Evolutionary conservation across 2,797 vertebrate species (phyloP), one percentile per base, ranked within the genome.

Genomic region (Sebastes nivosus): DNA sequence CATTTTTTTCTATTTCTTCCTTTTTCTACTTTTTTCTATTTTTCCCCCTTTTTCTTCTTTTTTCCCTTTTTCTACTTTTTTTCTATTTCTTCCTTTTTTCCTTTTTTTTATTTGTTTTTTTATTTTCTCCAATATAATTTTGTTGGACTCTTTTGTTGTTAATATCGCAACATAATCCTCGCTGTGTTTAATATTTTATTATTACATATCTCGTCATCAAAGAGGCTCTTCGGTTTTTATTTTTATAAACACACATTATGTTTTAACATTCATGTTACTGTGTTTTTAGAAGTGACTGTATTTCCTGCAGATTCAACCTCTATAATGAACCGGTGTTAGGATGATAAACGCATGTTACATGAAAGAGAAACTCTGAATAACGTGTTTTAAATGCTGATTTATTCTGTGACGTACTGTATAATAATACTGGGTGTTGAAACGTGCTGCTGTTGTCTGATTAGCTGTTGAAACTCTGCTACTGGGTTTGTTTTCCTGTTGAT

Each of bases 351-450:
- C 38, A 42, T 12, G 34, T 64, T 38, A 38, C 8, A 10, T 60
- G 22, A 30, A 20, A 50, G 12, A 63, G 55, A 50, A 24, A 0
- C 29, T 61, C 1, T 10, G 18, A 34, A 25, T 42, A 72, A 67
- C 72, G 29, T 54, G 4, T 78, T 78, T 70, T 50, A 68, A 24
- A 67, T 30, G 24, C 59, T 4, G 9, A 18, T 65, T 67, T 63
- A 34, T 30, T 58, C n/a, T 74, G 32, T 77, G 42, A 67, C 25
- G 79, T 75, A 71, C 72, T 77, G 63, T 83, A 32, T 71, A 25
- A 83, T 36, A 42, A 38, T 36, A 42, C 3, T 16, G 4, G 18
- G 18, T 71, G 24, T 77, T 42, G 68, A 66, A 57, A 67, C 10
- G 27, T 18, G 16, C 9, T 57, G 36, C 7, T 69, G 67, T 78